Conservation (phyloP, 2,797 vertebrate genomes). For the Sternotherus odoratus region DNA sequence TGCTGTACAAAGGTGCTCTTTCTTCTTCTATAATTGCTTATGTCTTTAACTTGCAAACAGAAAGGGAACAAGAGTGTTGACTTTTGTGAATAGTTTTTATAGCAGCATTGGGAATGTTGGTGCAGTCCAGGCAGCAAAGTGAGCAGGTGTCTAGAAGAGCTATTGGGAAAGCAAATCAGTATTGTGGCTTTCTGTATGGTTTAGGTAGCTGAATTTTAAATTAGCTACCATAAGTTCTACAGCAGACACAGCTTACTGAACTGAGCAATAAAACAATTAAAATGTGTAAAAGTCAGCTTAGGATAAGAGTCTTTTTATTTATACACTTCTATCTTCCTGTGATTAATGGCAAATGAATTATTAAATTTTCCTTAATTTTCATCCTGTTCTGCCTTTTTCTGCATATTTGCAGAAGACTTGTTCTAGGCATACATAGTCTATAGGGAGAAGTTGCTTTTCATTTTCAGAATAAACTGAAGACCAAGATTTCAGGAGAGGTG, state of each 20-base stretch:
- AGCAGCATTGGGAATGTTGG: not conserved
- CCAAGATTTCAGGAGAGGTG: not conserved
- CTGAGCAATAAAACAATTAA: not conserved
- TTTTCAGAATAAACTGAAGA: not conserved
- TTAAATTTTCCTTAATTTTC: not conserved
- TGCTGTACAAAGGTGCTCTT: not conserved
- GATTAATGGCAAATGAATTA: not conserved
- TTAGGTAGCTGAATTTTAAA: not conserved
- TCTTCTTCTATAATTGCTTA: not conserved
- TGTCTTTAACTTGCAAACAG: conserved; percentile 39
- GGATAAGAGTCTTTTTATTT: not conserved
- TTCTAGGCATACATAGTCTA: not conserved
- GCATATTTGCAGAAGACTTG: not conserved
- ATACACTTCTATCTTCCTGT: not conserved
- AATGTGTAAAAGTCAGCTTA: not conserved
- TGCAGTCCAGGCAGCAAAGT: not conserved
- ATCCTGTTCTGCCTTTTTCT: not conserved
- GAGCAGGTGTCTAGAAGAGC: not conserved
- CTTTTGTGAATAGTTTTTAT: not conserved
- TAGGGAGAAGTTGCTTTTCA: not conserved
- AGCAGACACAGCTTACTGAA: not conserved
- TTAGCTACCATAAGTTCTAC: not conserved
- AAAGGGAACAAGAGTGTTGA: conserved; percentile 44
- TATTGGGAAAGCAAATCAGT: not conserved
- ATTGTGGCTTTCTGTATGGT: not conserved